Conservation (phyloP, 2,113 vertebrate species). For the Ptychochromis oligacanthus region DNA sequence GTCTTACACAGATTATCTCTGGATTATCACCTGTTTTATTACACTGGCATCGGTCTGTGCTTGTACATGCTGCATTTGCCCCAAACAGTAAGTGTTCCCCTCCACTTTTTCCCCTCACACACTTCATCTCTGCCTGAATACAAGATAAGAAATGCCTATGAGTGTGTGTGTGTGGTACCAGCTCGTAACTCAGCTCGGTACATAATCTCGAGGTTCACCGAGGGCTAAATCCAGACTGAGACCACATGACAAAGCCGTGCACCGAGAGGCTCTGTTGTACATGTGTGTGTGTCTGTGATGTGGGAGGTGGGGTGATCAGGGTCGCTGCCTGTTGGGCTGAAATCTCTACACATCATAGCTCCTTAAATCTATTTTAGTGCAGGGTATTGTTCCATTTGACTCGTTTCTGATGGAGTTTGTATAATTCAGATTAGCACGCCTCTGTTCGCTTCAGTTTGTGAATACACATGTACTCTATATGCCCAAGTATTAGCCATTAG, state of each 20-base stretch:
- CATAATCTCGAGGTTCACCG: conserved; percentile 55
- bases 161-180: neutral
- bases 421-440: neutral
- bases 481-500: neutral
- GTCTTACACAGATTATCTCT: conserved; percentile 26
- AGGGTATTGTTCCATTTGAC: neutral
- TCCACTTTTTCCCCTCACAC: neutral
- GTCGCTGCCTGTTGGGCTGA: conserved; percentile 12
- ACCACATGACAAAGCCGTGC: conserved; percentile 44
- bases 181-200: neutral
- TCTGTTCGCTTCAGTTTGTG: neutral
- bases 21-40: conserved; percentile 21
- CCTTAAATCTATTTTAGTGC: conserved; percentile 3
- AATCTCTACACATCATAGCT: neutral
- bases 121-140: neutral
- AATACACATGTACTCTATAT: neutral
- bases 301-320: neutral
- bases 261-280: neutral
- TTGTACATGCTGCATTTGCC: neutral
- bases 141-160: neutral
- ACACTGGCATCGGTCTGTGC: neutral
- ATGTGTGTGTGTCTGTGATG: neutral
- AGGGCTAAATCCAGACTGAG: conserved; percentile 42
- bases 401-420: neutral
- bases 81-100: neutral